Percentiles rank a stretch among this genome's conserved stretches.
Conservation (phyloP, 92 coral and sea anemone genomes). For the Scolanthus callimorphus region DNA sequence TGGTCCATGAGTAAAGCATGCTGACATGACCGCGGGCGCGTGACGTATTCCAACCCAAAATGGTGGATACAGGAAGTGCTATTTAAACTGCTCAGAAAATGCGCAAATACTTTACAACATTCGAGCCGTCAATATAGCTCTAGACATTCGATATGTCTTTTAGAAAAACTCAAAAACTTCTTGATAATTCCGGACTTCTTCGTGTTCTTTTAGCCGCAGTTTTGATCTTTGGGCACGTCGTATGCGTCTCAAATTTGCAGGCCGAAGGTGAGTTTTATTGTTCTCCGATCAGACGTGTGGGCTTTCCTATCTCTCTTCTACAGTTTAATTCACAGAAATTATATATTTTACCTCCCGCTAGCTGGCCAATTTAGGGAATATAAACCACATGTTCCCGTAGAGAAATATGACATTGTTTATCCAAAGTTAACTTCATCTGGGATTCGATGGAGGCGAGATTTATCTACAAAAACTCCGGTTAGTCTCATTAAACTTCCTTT, state of each 20-base stretch:
- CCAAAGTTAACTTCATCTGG: neutral
- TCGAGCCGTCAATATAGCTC: too few species aligned
- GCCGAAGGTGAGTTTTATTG: neutral
- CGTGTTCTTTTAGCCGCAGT: neutral
- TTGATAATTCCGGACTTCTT: neutral
- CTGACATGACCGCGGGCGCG: constrained; percentile 5
- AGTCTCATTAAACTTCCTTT: too few species aligned
- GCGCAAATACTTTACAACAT: neutral
- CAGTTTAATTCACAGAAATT: neutral
- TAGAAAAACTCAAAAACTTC: too few species aligned
- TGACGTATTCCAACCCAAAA: neutral
- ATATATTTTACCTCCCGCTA: neutral
- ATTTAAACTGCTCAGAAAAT: neutral
- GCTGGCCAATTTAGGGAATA: neutral
- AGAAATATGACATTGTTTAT: constrained; percentile 16
- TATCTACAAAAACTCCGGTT: constrained; percentile 3
- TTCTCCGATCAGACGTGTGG: too few species aligned
- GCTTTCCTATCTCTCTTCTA: too few species aligned
- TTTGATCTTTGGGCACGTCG: neutral
- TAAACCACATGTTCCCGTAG: constrained; percentile 6
- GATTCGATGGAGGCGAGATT: constrained; percentile 4
- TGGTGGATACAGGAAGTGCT: constrained; percentile 3
- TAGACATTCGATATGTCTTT: too few species aligned
- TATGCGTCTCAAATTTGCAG: neutral
- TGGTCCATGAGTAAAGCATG: neutral